Percentiles rank a stretch among this genome's conserved stretches.
These are phyloP conservation scores for Acholoe squamosa DNA, from an alignment of 2,888 invertebrate genomes.

Conservation along the genomic window DNA sequence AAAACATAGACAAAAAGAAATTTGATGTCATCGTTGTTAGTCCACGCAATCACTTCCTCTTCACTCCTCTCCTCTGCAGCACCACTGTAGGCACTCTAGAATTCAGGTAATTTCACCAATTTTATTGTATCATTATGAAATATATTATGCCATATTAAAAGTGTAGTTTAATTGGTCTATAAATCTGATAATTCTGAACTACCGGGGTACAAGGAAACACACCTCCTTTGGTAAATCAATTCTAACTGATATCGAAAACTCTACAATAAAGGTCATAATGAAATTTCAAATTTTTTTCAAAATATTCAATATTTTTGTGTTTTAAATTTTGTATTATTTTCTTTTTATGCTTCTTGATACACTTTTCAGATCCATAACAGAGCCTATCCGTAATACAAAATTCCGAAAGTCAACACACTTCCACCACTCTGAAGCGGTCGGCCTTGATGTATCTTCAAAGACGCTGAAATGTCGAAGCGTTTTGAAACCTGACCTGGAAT, in stretches of 20 bases:
- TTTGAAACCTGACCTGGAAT: constrained; percentile 75
- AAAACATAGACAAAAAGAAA: constrained; percentile 79
- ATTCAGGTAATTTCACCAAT: constrained; percentile 75
- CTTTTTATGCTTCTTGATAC: neutral
- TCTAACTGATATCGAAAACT: too few relatives aligned
- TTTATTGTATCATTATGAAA: too few relatives aligned
- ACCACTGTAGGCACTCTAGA: constrained; percentile 84
- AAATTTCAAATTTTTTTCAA: too few relatives aligned
- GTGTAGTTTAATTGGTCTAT: too few relatives aligned
- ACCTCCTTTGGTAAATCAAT: too few relatives aligned
- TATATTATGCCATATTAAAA: too few relatives aligned
- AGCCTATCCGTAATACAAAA: constrained; percentile 82
- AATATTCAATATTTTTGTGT: too few relatives aligned
- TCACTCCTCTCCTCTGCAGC: constrained; percentile 83
- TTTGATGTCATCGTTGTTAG: constrained; percentile 83
- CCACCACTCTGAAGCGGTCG: constrained; percentile 80
- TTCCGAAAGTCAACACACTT: constrained; percentile 82
- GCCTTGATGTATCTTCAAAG: constrained; percentile 76
- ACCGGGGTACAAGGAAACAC: too few relatives aligned
- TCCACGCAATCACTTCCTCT: constrained; percentile 84
- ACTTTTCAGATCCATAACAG: constrained; percentile 82
- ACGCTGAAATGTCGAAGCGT: constrained; percentile 78
- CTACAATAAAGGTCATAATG: too few relatives aligned
- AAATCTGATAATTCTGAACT: too few relatives aligned
- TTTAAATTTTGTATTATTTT: too few relatives aligned